Evolutionary conservation across 2,797 vertebrate species (phyloP), one percentile per base, ranked within the genome.

Genomic region (Ctenochaetus hawaiiensis): DNA sequence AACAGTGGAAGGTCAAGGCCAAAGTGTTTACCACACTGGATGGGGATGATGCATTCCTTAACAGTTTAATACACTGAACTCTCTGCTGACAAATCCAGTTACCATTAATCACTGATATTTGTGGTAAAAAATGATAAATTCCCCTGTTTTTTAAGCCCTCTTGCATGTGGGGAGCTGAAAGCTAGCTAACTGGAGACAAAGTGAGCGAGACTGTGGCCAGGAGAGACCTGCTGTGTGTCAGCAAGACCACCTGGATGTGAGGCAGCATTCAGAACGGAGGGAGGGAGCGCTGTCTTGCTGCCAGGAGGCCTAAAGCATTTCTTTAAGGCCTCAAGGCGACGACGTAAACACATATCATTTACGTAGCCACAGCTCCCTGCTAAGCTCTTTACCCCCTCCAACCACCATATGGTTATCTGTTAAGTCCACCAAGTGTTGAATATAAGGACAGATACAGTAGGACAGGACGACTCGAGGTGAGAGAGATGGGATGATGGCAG

Each of bases 151-250:
- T 80, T 81, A 75, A 71, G 58, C 65, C 77, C 64, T 61, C 66
- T 73, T 49, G 37, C 67, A 49, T 26, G 30, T 26, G 26, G 77
- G 75, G 74, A 79, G 70, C 71, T 79, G 75, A 75, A 85, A 86
- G 53, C 14, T n/a, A 60, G 83, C 83, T 86, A 84, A 90, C 82
- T 77, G 73, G 68, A 82, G 77, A 85, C 69, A 77, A 81, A 77
- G 69, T 67, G 71, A 72, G 72, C 52, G 23, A 76, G 70, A 74
- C 54, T 70, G 68, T 67, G 75, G 49, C 53, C 71, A 63, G 62
- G 43, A 67, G 75, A 80, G 73, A 64, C 76, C 82, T 69, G 83
- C 86, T 91, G 82, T 81, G 83, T 82, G 65, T 65, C 75, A 8
- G 10, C 52, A 75, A 69, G 81, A 86, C 52, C 56, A 64, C 65